A percentile compares a stretch with the other conserved stretches of the same genome.
Conservation (phyloP, 1,140 invertebrate genomes). For the Neodiprion lecontei region DNA sequence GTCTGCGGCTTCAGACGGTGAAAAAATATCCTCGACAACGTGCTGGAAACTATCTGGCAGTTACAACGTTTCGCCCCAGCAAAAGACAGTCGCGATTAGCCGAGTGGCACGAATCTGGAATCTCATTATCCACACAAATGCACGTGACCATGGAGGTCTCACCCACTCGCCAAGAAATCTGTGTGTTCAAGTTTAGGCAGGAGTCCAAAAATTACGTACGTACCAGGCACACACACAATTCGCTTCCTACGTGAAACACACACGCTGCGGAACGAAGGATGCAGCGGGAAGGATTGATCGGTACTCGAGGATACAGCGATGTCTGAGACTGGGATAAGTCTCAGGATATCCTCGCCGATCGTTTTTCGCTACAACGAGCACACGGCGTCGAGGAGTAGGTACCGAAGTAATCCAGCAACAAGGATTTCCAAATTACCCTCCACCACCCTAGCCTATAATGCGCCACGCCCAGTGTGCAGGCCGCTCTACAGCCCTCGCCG, state of each 20-base stretch:
- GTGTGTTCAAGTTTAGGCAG: constrained; percentile 2
- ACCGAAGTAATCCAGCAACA: no score
- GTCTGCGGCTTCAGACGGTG: not conserved
- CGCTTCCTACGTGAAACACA: not conserved
- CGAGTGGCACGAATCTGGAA: no score
- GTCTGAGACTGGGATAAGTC: no score
- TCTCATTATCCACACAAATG: not conserved
- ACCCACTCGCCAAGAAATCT: not conserved
- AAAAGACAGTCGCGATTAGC: not conserved
- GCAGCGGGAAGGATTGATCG: not conserved
- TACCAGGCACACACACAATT: not conserved
- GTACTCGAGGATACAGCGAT: not conserved
- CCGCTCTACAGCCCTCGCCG: no score
- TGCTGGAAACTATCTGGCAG: not conserved
- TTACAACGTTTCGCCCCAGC: not conserved
- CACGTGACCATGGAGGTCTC: no score
- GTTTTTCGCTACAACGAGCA: no score
- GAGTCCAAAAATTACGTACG: not conserved
- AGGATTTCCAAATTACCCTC: no score
- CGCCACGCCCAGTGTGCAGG: no score
- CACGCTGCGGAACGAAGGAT: not conserved
- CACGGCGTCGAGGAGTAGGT: no score
- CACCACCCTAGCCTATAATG: no score
- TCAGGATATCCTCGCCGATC: no score
- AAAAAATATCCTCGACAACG: not conserved